Conservation (phyloP, 1,140 invertebrate species). For the Daktulosphaira vitifoliae region DNA sequence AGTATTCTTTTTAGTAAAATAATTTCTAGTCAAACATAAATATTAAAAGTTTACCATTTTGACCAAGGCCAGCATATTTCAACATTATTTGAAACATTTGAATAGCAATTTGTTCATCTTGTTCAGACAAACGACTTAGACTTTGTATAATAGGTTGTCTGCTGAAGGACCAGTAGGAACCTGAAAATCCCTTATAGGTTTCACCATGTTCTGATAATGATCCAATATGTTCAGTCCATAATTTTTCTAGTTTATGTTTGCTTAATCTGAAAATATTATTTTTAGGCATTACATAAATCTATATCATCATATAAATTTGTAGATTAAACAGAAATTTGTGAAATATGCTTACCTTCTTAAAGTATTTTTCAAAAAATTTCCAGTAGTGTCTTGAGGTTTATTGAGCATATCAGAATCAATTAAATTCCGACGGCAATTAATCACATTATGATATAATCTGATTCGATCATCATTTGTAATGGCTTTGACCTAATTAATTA, state of each 20-base stretch:
- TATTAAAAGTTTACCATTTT: constrained; percentile 56
- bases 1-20: neutral
- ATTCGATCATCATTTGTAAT: constrained; percentile 75
- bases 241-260: constrained; percentile 76
- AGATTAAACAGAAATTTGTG: neutral
- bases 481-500: constrained; percentile 48
- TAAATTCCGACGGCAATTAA: constrained; percentile 66
- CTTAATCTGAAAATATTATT: constrained; percentile 66
- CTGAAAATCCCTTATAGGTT: constrained; percentile 77
- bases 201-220: constrained; percentile 64
- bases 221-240: constrained; percentile 60
- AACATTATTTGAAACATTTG: constrained; percentile 68
- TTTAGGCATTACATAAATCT: too few species aligned
- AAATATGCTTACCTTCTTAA: constrained; percentile 52
- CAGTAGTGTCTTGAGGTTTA: constrained; percentile 67
- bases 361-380: constrained; percentile 78
- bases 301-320: neutral
- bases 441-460: constrained; percentile 69
- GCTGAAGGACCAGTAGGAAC: constrained; percentile 84
- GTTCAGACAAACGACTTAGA: constrained; percentile 72
- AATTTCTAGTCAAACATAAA: neutral
- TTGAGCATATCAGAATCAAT: constrained; percentile 72
- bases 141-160: constrained; percentile 68
- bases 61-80: constrained; percentile 73
- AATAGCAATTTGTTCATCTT: constrained; percentile 74